Evolutionary conservation across 2,797 vertebrate genomes (phyloP), one percentile per base, ranked within the genome.

Genomic region (Brotogeris chrysoptera): DNA sequence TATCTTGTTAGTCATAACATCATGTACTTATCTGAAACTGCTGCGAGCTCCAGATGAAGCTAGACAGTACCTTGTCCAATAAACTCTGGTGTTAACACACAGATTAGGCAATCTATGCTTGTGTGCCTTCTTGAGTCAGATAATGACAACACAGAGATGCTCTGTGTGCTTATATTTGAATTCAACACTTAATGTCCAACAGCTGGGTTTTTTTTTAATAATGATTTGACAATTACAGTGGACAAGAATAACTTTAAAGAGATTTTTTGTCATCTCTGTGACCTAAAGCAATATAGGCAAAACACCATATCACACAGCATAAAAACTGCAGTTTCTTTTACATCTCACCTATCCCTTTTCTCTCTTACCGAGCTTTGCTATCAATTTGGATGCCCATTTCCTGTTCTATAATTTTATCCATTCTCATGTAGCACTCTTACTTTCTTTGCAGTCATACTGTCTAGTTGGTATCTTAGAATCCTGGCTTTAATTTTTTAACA

Each of bases 41-140:
- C 72, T 86, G 50, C 68, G 50, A 92, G 55, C 39, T 95, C 82
- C 90, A 94, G 87, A 94, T 94, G 82, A 90, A 92, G 50, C 16
- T n/a, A 91, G 72, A 47, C 65, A 60, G 24, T 46, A 64, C 64
- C 73, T 91, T 80, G 73, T 82, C 36, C 80, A 86, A 64, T 39
- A 96, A 88, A 86, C 13, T 59, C n/a, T 66, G 49, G 34, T 61
- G 43, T 71, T 91, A 81, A 83, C 39, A 41, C 41, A 84, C 27
- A 85, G 90, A 91, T 80, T 55, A 90, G 41, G 14, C 32, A 70
- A 44, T 81, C 32, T 86, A 50, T 49, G 50, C 39, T 90, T 27
- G 19, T 47, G 6, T 47, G 15, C 60, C n/a, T 91, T 84, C 0
- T 32, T 66, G 3, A 78, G 53, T 63, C 25, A 81, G 46, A 83